Base-by-base conservation (phyloP, 2,888 invertebrate species). In the Cephus spinipes region DNA sequence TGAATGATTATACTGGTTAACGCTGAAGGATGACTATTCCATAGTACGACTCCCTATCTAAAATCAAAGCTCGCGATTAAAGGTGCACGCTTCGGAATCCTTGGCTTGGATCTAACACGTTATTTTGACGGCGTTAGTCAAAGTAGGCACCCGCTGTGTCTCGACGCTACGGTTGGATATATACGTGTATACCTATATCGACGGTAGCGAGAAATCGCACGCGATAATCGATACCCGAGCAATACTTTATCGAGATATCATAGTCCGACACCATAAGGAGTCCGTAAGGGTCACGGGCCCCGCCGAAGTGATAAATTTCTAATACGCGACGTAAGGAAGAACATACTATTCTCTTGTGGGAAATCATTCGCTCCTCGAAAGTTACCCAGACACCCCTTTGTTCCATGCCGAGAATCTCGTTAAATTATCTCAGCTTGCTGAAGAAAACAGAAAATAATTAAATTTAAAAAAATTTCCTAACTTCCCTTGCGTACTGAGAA, bases 151-250 rank as follows among this genome's bases (percentile, higher is more conserved):
- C 55, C 55, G 55, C 55, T 55, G 55, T 23, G 55, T 55, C 55
- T 55, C 55, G 55, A 55, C 55, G 55, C 55, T 55, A 1, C 55
- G 23, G 23, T 55, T 55, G 1, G 23, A 23, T 23, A 55, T 55
- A 55, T 55, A 23, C 55, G 55, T 55, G 55, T 55, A 55, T 55
- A 55, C 23, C 55, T 55, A 23, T 55, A 55, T 23, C 23, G n/a
- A 31, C 77, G 15, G 35, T 23, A 86, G 86, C 83, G 80, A 85
- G 85, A 85, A 87, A 87, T 87, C 87, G 84, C 84, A 82, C 80
- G 86, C 86, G 88, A 87, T 87, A 87, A 88, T 87, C 88, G 88
- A 87, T 87, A 86, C 82, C 81, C 77, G 81, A 81, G 84, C 80
- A 85, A 85, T 85, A 85, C 84, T 85, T 87, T 85, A 87, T 85